Percentiles rank a stretch among this genome's conserved stretches.
phyloP scores from a whole-genome alignment of 2,113 vertebrate genomes.

The Poeciliopsis retropinna region DNA sequence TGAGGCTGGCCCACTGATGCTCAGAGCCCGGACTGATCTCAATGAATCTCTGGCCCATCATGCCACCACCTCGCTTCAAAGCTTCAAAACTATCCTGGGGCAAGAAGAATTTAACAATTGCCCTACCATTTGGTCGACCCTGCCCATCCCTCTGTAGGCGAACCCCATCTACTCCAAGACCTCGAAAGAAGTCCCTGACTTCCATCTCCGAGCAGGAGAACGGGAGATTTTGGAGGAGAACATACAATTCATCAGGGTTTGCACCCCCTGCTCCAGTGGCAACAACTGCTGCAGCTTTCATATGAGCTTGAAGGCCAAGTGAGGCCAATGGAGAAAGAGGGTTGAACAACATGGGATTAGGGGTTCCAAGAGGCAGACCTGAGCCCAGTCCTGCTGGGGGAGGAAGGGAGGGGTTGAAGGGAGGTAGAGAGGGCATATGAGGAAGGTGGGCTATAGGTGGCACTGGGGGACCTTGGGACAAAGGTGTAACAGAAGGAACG shows the following conservation, averaged over 20 bases:
- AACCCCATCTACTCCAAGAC: constrained; percentile 89
- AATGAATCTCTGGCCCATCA: constrained; percentile 96
- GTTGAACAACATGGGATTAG: constrained; percentile 93
- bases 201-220: constrained; percentile 91
- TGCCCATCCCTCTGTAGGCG: constrained; percentile 90
- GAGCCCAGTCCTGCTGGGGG: constrained; percentile 89
- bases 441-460: constrained; percentile 91
- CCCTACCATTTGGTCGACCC: constrained; percentile 91
- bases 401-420: constrained; percentile 88
- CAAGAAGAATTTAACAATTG: constrained; percentile 93
- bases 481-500: constrained; percentile 87
- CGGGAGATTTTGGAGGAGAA: constrained; percentile 93
- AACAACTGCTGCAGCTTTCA: constrained; percentile 86
- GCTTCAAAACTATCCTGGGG: constrained; percentile 97
- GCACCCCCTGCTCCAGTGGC: constrained; percentile 34
- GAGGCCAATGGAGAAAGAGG: constrained; percentile 89
- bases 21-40: constrained; percentile 93
- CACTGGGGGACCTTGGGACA: constrained; percentile 89
- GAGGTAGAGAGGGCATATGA: constrained; percentile 90
- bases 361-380: constrained; percentile 85
- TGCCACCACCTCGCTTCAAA: constrained; percentile 90
- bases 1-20: constrained; percentile 90
- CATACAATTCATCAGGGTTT: constrained; percentile 90
- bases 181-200: constrained; percentile 94
- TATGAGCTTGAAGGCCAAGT: constrained; percentile 89